These are phyloP conservation scores for Xanthorhoe designata DNA, from an alignment of 2,888 invertebrate genomes.

Conservation along the genomic window DNA sequence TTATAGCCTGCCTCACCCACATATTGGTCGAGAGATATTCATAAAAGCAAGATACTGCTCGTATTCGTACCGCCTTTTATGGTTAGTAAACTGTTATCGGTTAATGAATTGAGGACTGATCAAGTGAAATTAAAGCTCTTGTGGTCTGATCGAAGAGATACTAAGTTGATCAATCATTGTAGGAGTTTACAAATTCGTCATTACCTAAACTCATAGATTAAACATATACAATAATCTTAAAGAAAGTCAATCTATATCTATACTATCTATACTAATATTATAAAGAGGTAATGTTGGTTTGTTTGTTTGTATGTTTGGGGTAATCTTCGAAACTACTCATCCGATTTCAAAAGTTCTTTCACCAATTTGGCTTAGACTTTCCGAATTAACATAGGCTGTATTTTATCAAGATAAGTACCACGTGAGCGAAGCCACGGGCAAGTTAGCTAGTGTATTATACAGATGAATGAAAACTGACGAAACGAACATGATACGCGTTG, in stretches of 20 bases:
- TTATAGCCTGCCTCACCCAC: conserved; percentile 57
- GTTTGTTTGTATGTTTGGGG: too few species aligned
- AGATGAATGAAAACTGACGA: neutral
- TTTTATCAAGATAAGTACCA: too few species aligned
- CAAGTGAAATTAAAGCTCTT: conserved; percentile 25
- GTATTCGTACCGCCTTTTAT: conserved; percentile 42
- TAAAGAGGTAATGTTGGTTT: too few species aligned
- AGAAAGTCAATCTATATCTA: too few species aligned
- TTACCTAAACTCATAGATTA: neutral
- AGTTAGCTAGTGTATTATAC: too few species aligned
- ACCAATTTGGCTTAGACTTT: too few species aligned
- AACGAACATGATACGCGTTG: neutral
- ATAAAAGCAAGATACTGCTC: conserved; percentile 52
- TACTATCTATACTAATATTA: too few species aligned
- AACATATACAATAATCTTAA: too few species aligned
- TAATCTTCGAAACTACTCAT: too few species aligned
- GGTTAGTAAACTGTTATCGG: conserved; percentile 41
- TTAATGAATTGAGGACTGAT: conserved; percentile 37
- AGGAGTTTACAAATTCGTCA: neutral
- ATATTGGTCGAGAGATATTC: conserved; percentile 53
- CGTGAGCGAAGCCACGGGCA: too few species aligned
- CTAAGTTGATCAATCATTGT: conserved; percentile 3
- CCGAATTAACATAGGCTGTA: too few species aligned
- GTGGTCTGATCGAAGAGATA: conserved; percentile 6
- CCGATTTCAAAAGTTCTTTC: too few species aligned